Evolutionary conservation across 1,140 invertebrate genomes (phyloP).

Genomic region (Cydia amplana): DNA sequence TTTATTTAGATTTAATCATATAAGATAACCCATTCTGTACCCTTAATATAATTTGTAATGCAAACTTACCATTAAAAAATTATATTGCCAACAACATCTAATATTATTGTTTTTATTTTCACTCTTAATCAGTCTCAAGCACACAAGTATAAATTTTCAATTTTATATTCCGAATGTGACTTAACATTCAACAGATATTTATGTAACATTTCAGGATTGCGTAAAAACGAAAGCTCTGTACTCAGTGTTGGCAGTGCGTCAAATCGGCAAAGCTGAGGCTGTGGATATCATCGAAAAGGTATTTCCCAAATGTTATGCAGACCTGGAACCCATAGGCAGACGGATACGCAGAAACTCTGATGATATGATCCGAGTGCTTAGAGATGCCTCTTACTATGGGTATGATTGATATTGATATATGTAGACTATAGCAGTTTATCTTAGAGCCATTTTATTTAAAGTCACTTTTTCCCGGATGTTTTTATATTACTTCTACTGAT

Average conservation of each 20-base stretch:
- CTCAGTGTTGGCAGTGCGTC: slow-evolving; percentile 90
- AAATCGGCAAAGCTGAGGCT: slow-evolving; percentile 87
- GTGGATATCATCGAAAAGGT: slow-evolving; percentile 90
- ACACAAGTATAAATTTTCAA: background rate
- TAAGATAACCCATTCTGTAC: too few relatives aligned
- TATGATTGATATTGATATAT: slow-evolving; percentile 83
- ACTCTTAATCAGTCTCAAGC: background rate
- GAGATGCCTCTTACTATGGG: slow-evolving; percentile 89
- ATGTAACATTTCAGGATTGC: slow-evolving; percentile 85
- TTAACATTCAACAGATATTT: background rate
- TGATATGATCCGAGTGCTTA: slow-evolving; percentile 88
- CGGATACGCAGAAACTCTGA: slow-evolving; percentile 87
- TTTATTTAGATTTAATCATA: too few relatives aligned
- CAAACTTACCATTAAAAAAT: too few relatives aligned
- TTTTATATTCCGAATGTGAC: background rate
- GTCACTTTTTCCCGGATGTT: too few relatives aligned
- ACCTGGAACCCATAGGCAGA: slow-evolving; percentile 95
- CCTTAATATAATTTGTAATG: too few relatives aligned
- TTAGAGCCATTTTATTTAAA: background rate
- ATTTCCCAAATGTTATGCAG: slow-evolving; percentile 95
- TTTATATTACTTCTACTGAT: too few relatives aligned
- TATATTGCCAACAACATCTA: too few relatives aligned
- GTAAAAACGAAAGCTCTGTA: slow-evolving; percentile 92
- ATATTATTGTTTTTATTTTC: background rate
- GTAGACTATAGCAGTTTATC: background rate